Conservation (phyloP, 1,140 invertebrate genomes). For the Gryon sp. region DNA sequence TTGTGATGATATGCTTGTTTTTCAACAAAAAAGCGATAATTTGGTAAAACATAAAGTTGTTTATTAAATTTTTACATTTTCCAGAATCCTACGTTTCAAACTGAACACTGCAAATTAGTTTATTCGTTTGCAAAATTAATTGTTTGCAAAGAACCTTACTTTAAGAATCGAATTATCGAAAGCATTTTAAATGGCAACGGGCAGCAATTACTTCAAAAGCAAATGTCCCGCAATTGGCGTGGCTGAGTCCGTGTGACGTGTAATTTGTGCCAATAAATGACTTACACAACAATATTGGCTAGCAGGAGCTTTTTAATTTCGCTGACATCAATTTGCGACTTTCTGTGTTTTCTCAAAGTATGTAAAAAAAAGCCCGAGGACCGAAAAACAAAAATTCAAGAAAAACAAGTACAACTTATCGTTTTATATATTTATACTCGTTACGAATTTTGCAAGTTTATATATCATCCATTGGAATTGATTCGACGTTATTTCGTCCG, state of each 20-base stretch:
- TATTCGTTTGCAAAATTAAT: conserved; percentile 9
- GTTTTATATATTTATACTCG: too few species aligned
- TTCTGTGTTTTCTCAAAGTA: too few species aligned
- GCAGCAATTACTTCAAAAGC: conserved; percentile 36
- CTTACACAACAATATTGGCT: conserved; percentile 10
- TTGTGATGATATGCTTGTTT: too few species aligned
- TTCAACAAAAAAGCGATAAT: too few species aligned
- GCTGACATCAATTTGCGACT: conserved; percentile 19
- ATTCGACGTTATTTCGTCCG: conserved; percentile 31
- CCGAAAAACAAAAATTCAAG: conserved; percentile 1
- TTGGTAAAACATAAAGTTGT: too few species aligned
- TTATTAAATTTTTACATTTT: too few species aligned
- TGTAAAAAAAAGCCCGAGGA: too few species aligned
- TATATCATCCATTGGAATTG: conserved; percentile 18
- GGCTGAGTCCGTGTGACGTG: conserved; percentile 5
- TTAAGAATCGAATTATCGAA: conserved; percentile 16
- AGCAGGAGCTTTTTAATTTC: conserved; percentile 30
- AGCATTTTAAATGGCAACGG: conserved; percentile 12
- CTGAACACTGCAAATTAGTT: conserved; percentile 10
- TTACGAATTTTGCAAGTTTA: conserved; percentile 7
- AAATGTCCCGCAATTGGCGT: conserved; percentile 30
- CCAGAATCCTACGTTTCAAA: too few species aligned
- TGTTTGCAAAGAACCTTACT: too few species aligned
- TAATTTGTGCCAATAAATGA: conserved; percentile 45
- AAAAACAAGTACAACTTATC: conserved; percentile 11